Evolutionary conservation across 2,888 invertebrate species (phyloP).

Genomic region (Thumatha senex): DNA sequence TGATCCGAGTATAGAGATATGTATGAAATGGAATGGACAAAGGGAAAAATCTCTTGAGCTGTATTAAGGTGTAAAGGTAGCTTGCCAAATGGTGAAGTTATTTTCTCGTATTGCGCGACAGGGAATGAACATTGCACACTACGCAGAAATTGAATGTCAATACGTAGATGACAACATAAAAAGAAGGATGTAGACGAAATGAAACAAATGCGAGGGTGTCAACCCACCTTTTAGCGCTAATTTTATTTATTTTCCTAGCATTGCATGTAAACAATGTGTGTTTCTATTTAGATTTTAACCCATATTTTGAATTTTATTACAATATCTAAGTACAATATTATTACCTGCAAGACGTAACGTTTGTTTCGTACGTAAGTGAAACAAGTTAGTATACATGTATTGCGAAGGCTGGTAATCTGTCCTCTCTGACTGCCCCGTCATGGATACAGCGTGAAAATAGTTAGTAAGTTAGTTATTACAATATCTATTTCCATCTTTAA

Average conservation of each 20-base stretch:
- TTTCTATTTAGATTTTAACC: too few species aligned
- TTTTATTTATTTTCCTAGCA: conserved; percentile 5
- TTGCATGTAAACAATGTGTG: background rate
- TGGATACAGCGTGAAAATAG: too few species aligned
- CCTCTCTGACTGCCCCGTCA: too few species aligned
- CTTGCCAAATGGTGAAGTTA: conserved; percentile 70
- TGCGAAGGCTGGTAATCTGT: too few species aligned
- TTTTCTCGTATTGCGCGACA: conserved; percentile 62
- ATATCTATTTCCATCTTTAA: too few species aligned
- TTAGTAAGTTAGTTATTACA: too few species aligned
- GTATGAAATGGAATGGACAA: conserved; percentile 67
- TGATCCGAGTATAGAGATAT: conserved; percentile 61
- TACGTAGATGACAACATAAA: conserved; percentile 56
- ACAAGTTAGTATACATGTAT: too few species aligned
- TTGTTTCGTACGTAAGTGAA: too few species aligned
- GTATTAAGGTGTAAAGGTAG: conserved; percentile 72
- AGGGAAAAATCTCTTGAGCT: conserved; percentile 76
- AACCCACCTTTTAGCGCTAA: background rate
- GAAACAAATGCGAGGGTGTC: conserved; percentile 27
- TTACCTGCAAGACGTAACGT: too few species aligned
- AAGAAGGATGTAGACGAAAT: conserved; percentile 48
- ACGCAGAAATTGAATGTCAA: conserved; percentile 66
- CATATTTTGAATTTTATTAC: too few species aligned
- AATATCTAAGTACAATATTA: too few species aligned
- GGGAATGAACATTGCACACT: conserved; percentile 39